These are phyloP conservation scores for Odontocerum albicorne DNA, from an alignment of 2,888 invertebrate species.

Conservation along the genomic window DNA sequence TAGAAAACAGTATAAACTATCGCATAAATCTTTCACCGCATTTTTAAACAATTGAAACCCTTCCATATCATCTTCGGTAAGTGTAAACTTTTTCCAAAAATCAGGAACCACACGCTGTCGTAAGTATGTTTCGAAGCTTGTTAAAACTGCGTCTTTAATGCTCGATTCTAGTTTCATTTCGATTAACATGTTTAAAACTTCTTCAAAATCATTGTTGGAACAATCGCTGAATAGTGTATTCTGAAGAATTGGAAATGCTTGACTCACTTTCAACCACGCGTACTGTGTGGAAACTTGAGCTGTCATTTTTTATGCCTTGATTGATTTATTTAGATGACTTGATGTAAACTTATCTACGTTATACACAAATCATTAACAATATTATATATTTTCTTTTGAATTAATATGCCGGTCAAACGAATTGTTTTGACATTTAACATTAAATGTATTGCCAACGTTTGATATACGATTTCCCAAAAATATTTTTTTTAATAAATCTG, in stretches of 20 bases:
- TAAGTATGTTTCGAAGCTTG: constrained; percentile 60
- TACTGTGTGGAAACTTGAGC: constrained; percentile 10
- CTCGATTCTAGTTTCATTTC: constrained; percentile 49
- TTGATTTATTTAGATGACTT: neutral
- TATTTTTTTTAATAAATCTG: too few relatives aligned
- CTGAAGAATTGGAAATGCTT: constrained; percentile 51
- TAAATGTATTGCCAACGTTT: too few relatives aligned
- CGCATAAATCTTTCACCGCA: constrained; percentile 67
- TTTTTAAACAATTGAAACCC: constrained; percentile 67
- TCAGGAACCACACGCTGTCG: constrained; percentile 62
- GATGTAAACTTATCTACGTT: too few relatives aligned
- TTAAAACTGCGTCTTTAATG: constrained; percentile 50
- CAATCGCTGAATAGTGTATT: constrained; percentile 49
- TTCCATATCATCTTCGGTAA: constrained; percentile 54
- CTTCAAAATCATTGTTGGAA: constrained; percentile 47
- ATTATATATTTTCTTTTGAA: too few relatives aligned
- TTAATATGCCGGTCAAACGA: too few relatives aligned
- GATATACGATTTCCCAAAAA: too few relatives aligned
- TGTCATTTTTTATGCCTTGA: constrained; percentile 2
- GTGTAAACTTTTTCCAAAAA: constrained; percentile 68
- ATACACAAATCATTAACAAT: too few relatives aligned
- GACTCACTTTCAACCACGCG: constrained; percentile 18
- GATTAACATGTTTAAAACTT: constrained; percentile 49
- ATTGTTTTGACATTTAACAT: too few relatives aligned
- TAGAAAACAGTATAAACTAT: constrained; percentile 57